phyloP scores from a whole-genome alignment of 1,140 invertebrate species.

The Drosophila parabipectinata region DNA sequence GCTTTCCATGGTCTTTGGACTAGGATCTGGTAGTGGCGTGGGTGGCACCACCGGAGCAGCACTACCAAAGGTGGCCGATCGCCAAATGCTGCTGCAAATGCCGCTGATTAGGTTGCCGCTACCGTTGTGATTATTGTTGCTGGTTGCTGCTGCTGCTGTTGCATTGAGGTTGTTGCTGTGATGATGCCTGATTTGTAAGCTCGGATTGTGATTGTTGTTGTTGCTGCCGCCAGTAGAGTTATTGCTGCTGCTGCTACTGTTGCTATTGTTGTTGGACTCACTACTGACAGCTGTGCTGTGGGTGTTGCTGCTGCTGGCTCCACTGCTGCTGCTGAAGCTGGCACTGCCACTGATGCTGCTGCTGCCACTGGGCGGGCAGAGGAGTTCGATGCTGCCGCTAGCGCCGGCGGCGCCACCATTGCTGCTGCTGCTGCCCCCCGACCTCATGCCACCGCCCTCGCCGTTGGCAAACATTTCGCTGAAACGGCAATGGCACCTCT shows the following conservation, averaged over 20 bases:
- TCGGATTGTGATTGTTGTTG: constrained; percentile 35
- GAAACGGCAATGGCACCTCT: neutral
- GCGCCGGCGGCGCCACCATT: constrained; percentile 1
- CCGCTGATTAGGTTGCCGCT: constrained; percentile 67
- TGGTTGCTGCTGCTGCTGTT: constrained; percentile 5
- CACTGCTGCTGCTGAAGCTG: constrained; percentile 65
- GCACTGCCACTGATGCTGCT: constrained; percentile 69
- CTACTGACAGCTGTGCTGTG: constrained; percentile 51
- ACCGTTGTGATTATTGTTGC: constrained; percentile 15
- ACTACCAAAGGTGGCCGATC: constrained; percentile 69
- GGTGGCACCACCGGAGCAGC: constrained; percentile 49
- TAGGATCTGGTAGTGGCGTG: constrained; percentile 1
- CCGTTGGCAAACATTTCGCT: constrained; percentile 49
- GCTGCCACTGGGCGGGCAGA: constrained; percentile 67
- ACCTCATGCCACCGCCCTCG: constrained; percentile 6
- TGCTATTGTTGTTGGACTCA: constrained; percentile 27
- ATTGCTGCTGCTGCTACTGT: constrained; percentile 25
- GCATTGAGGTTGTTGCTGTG: constrained; percentile 28
- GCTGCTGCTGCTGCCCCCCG: neutral
- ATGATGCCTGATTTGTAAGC: constrained; percentile 29
- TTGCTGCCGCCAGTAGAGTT: constrained; percentile 1
- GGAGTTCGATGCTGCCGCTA: constrained; percentile 61
- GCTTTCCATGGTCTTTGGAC: constrained; percentile 15
- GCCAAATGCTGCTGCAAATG: constrained; percentile 73
- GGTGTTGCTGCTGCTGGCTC: constrained; percentile 35